Base-by-base conservation (phyloP, 2,113 vertebrate genomes). In the Xenopus borealis region DNA sequence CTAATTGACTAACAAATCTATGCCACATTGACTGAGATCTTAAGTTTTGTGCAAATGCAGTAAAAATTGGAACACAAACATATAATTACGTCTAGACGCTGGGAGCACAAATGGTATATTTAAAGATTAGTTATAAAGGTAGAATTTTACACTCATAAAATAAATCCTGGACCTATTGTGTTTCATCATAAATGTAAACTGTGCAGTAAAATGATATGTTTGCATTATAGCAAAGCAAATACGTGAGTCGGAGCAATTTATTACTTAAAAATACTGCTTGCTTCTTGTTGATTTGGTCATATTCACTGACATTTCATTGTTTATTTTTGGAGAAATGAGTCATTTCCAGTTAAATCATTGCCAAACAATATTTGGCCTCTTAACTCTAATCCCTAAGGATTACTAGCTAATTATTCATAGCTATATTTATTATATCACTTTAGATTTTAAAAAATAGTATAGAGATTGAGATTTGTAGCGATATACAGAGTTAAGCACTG, bases 221-320 rank as follows among this genome's bases (percentile, higher is more conserved):
- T 10, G 62, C 78, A 20, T 55, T 73, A 79, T 79, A 52, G 79
- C 71, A 50, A 83, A 80, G 78, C 85, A 66, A 7, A 78, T 75
- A 65, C 63, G 58, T 81, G 81, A 61, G 80, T 82, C 81, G 80
- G 84, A 87, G 86, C 89, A 88, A 89, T 89, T 89, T 89, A 91
- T 86, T 86, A 73, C 84, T 88, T 88, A 82, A 89, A 92, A 92
- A 91, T 89, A 92, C 82, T 83, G 84, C 85, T 90, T 89, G 88
- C 89, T 88, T 89, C 50, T 64, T 77, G 86, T 82, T 85, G 85
- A 90, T 87, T 88, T 83, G 83, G 83, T 89, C 84, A 88, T 89
- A 89, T 88, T 84, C 82, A 83, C 67, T 53, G 79, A 86, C 75
- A 88, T 91, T 86, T 88, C 81, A 78, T 84, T 88, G 87, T 86